Evolutionary conservation across 2,113 vertebrate genomes (phyloP).

Genomic region (Eptatretus burgeri): DNA sequence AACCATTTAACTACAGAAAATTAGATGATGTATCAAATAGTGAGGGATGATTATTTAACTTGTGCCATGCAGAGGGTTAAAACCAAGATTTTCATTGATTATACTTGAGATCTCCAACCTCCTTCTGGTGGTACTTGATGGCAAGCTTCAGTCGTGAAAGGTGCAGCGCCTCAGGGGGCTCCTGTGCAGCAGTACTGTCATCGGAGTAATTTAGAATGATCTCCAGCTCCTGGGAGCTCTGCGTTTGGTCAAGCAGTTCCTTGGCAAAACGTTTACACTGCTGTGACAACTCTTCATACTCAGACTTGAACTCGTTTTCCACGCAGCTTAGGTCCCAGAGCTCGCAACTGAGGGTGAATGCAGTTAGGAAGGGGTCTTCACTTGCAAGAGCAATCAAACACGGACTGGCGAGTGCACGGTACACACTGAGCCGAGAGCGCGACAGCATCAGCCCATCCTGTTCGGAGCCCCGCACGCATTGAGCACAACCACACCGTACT

Average conservation of each 20-base stretch:
- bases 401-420: conserved; percentile 74
- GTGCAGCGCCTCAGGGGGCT: conserved; percentile 61
- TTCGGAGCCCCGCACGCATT: conserved; percentile 81
- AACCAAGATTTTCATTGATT: too few species aligned
- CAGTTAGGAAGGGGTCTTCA: conserved; percentile 45
- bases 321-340: conserved; percentile 94
- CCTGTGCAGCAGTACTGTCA: conserved; percentile 73
- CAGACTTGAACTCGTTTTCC: conserved; percentile 88
- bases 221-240: conserved; percentile 67
- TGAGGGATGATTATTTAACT: too few species aligned
- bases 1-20: too few species aligned
- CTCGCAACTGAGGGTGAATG: conserved; percentile 82
- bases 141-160: conserved; percentile 84
- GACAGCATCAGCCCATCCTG: conserved; percentile 83
- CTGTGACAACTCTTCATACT: conserved; percentile 90
- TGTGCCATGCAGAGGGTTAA: too few species aligned
- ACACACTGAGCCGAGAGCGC: conserved; percentile 70
- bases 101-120: conserved; percentile 35
- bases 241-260: conserved; percentile 76
- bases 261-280: conserved; percentile 92
- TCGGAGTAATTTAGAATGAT: conserved; percentile 86
- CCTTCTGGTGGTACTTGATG: conserved; percentile 97
- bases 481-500: conserved; percentile 79
- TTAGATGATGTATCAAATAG: too few species aligned
- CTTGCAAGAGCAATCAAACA: conserved; percentile 86